Evolutionary conservation across 2,113 vertebrate genomes (phyloP), one percentile per base, ranked within the genome.

Genomic region (Arothron firmamentum): DNA sequence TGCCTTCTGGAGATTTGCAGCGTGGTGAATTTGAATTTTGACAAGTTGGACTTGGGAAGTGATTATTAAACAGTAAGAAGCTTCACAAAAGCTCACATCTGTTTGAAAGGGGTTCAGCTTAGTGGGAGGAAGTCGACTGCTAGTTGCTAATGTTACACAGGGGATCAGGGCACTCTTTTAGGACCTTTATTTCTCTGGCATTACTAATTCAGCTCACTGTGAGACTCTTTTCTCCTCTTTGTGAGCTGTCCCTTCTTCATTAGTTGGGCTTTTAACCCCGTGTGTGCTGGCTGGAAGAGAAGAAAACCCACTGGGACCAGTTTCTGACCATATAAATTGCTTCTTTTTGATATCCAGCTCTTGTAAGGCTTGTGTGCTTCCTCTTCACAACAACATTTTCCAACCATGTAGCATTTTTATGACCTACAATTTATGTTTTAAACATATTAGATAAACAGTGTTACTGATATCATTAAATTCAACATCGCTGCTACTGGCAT

Each of bases 171-270:
- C 74, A 74, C 79, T 85, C 75, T 84, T 88, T 87, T 58, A 62
- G 84, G 75, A 85, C 72, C 72, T 83, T 88, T 85, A 81, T 86
- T 75, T 87, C 80, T 81, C 75, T 65, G 65, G 80, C 72, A 85
- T 90, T 88, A 85, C 84, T 87, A 86, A 90, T 90, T 89, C 83
- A 86, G 75, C 77, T 84, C 72, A 73, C 71, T 89, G 86, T 87
- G 84, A 82, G 65, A 74, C 78, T 79, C 42, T 45, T 62, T 74
- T 73, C 43, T 65, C 62, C 70, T 77, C 72, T 72, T 71, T 61
- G 54, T 70, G 72, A 87, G 81, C 70, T 63, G 78, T 78, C 66
- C 76, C 70, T 51, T 85, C 65, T 75, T 81, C 70, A 80, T 75
- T 80, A 78, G 78, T 78, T 67, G 56, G 67, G 74, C 52, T 67